Evolutionary conservation across 2,113 vertebrate species (phyloP).

Genomic region (Morone chrysops): DNA sequence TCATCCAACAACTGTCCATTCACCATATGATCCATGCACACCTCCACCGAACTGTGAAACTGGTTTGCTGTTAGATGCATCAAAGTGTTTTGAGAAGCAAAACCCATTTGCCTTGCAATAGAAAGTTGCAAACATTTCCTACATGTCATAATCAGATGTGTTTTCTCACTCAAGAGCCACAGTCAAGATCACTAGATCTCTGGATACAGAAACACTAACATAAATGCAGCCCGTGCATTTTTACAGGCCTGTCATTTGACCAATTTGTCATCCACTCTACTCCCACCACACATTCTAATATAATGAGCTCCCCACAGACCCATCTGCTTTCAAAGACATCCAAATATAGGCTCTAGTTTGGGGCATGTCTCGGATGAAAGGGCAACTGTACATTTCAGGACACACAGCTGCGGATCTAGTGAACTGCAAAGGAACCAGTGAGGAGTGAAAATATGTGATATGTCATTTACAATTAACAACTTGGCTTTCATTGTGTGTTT

Average conservation of each 20-base stretch:
- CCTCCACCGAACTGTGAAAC: neutral
- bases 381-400: slow-evolving; percentile 59
- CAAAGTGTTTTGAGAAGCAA: neutral
- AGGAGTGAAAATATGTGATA: slow-evolving; percentile 70
- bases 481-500: slow-evolving; percentile 38
- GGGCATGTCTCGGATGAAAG: slow-evolving; percentile 59
- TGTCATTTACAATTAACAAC: slow-evolving; percentile 44
- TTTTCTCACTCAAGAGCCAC: neutral
- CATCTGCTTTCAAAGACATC: slow-evolving; percentile 39
- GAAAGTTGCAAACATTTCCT: slow-evolving; percentile 19
- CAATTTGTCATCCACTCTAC: slow-evolving; percentile 7
- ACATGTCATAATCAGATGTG: neutral
- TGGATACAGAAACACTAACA: neutral
- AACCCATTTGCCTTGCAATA: neutral
- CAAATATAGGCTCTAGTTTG: slow-evolving; percentile 62
- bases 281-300: neutral
- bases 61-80: neutral
- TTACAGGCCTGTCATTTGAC: neutral
- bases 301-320: slow-evolving; percentile 36
- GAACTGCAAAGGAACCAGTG: slow-evolving; percentile 58
- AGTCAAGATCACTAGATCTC: neutral
- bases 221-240: neutral
- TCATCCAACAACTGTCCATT: neutral
- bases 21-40: neutral
- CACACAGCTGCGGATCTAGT: slow-evolving; percentile 72